Evolutionary conservation across 2,113 vertebrate genomes (phyloP).

Genomic region (Oceanites oceanicus): DNA sequence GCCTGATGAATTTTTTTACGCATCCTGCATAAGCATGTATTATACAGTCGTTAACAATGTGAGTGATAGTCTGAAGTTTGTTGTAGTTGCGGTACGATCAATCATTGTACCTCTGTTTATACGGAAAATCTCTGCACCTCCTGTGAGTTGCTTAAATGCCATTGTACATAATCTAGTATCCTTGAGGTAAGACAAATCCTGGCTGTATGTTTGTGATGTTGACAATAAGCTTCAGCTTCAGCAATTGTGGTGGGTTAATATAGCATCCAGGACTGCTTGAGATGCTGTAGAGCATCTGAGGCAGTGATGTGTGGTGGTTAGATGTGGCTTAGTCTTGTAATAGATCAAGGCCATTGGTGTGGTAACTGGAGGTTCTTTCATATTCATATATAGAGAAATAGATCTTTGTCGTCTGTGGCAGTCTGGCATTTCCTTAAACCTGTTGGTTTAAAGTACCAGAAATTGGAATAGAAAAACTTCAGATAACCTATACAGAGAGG

Average conservation of each 20-base stretch:
- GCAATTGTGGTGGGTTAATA: not conserved
- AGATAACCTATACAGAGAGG: not conserved
- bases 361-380: not conserved
- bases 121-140: not conserved
- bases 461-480: not conserved
- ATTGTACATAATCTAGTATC: not conserved
- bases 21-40: slow-evolving; percentile 15
- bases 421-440: not conserved
- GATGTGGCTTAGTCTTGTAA: not conserved
- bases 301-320: not conserved
- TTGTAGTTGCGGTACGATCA: not conserved
- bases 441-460: not conserved
- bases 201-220: not conserved
- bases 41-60: slow-evolving; percentile 14
- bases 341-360: fast-evolving
- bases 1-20: slow-evolving; percentile 34
- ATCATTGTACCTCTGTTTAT: not conserved
- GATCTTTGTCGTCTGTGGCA: not conserved
- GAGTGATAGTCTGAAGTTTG: slow-evolving; percentile 30
- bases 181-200: not conserved
- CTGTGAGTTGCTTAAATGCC: not conserved
- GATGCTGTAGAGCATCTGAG: not conserved
- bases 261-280: not conserved
- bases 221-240: not conserved
- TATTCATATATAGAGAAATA: not conserved